These are phyloP conservation scores for Actenoides hombroni DNA, from an alignment of 2,113 vertebrate genomes.

Conservation along the genomic window DNA sequence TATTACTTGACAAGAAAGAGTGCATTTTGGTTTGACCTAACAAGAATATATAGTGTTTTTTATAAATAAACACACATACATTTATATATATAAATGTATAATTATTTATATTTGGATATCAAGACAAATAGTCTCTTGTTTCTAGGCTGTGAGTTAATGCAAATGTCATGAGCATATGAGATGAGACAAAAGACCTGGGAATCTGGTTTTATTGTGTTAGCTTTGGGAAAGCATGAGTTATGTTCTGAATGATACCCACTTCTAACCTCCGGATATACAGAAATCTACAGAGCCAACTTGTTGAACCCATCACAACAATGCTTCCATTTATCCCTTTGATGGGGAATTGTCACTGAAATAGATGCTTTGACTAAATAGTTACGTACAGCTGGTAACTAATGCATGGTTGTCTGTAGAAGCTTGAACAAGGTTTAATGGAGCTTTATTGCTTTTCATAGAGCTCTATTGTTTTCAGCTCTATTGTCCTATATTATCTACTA, in stretches of 20 bases:
- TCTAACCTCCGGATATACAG: conserved; percentile 49
- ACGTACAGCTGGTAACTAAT: conserved; percentile 68
- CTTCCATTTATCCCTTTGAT: conserved; percentile 44
- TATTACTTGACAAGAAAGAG: neutral
- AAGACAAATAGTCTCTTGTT: neutral
- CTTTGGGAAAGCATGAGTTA: neutral
- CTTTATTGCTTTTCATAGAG: conserved; percentile 58
- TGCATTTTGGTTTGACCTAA: neutral
- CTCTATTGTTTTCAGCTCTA: neutral
- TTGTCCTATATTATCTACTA: conserved; percentile 24
- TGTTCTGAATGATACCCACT: neutral
- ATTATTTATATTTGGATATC: neutral
- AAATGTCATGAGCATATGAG: neutral
- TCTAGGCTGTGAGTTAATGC: neutral
- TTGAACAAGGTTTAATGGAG: conserved; percentile 70
- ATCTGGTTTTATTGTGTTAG: accelerated
- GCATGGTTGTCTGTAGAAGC: conserved; percentile 35
- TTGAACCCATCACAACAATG: conserved; percentile 58
- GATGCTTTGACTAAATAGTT: conserved; percentile 68
- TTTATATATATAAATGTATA: no score
- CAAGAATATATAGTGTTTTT: neutral
- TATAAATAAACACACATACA: neutral
- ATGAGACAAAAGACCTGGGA: neutral
- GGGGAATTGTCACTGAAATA: conserved; percentile 66
- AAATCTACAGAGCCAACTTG: conserved; percentile 46